Evolutionary conservation across 2,797 vertebrate species (phyloP).

Genomic region (Cryptoprocta ferox): DNA sequence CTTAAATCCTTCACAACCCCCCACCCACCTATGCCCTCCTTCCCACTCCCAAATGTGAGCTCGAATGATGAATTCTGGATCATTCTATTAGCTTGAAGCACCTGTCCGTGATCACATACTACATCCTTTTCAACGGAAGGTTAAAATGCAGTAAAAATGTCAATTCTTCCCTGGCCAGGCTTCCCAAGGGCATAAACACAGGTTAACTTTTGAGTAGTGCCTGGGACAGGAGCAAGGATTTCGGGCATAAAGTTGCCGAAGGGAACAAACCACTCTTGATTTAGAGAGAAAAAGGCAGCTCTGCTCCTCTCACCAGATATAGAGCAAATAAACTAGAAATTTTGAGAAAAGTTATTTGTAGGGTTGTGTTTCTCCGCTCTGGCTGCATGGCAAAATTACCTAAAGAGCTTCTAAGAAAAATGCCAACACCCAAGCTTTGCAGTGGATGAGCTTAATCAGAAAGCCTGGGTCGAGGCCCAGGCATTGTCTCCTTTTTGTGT

Average conservation of each 20-base stretch:
- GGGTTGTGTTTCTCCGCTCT: neutral
- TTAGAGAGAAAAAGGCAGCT: neutral
- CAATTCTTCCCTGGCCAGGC: neutral
- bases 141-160: conserved; percentile 17
- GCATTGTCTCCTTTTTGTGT: too few species aligned
- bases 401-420: neutral
- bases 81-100: neutral
- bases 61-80: neutral
- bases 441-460: neutral
- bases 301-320: neutral
- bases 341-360: neutral
- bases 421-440: neutral
- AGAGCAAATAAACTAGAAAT: neutral
- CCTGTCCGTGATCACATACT: neutral
- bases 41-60: neutral
- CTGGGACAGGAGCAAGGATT: neutral
- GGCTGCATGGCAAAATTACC: neutral
- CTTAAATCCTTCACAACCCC: neutral
- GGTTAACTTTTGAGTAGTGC: neutral
- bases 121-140: conserved; percentile 1
- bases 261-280: neutral
- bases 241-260: neutral
- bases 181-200: neutral
- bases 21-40: neutral
- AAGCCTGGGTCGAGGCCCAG: neutral